Percentiles rank a stretch among this genome's conserved stretches.
Conservation (phyloP, 2,113 vertebrate genomes). For the Heliornis fulica region DNA sequence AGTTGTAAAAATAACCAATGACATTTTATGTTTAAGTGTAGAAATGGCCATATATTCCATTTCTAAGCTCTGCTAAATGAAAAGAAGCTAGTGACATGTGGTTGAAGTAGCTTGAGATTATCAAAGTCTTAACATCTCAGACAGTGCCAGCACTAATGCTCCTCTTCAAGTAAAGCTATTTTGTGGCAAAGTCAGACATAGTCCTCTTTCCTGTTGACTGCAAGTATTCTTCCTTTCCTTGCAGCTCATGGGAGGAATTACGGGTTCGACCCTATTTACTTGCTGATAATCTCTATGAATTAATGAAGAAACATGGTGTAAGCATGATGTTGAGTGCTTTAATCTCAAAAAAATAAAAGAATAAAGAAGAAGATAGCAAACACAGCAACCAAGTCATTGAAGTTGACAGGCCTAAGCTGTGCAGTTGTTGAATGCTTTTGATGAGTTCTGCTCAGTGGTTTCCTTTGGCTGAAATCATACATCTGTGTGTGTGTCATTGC, state of each 20-base stretch:
- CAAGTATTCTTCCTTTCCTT: neutral
- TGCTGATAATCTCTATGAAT: neutral
- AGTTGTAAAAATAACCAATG: neutral
- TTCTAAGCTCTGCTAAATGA: neutral
- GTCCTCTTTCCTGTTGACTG: neutral
- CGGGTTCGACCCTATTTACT: neutral
- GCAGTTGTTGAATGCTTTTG: neutral
- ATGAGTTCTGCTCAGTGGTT: neutral
- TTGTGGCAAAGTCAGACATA: neutral
- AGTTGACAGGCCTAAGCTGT: neutral
- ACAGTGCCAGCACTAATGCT: neutral
- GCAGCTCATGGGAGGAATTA: neutral
- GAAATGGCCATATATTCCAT: neutral
- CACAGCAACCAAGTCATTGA: neutral
- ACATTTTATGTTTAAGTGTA: neutral
- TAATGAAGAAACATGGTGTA: neutral
- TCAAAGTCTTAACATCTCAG: conserved; percentile 9
- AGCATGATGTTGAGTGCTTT: neutral
- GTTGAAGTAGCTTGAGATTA: neutral
- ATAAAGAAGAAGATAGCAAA: neutral
- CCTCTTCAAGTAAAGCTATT: neutral
- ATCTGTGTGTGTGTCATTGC: neutral
- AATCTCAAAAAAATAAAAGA: neutral
- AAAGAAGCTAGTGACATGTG: neutral
- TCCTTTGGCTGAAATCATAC: neutral